phyloP scores from a whole-genome alignment of 2,888 invertebrate genomes.

The Acheta domesticus region DNA sequence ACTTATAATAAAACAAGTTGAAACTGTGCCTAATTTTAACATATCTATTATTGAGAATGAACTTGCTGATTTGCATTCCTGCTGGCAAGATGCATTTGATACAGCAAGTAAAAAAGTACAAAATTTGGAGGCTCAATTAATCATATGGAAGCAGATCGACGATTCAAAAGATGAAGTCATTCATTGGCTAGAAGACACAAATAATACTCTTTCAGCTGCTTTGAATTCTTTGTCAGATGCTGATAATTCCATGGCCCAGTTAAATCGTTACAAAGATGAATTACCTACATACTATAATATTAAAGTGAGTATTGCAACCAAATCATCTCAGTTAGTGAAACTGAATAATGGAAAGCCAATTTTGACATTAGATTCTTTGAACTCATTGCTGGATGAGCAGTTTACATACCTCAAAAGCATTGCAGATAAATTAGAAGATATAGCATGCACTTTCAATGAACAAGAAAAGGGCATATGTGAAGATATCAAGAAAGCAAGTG shows the following conservation, averaged over 20 bases:
- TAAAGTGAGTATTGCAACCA: constrained; percentile 72
- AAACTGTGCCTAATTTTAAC: constrained; percentile 64
- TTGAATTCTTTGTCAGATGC: constrained; percentile 75
- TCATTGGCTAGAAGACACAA: constrained; percentile 80
- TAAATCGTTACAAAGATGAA: constrained; percentile 83
- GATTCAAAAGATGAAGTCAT: constrained; percentile 78
- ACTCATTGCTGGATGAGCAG: constrained; percentile 66
- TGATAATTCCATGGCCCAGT: constrained; percentile 71
- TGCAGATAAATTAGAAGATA: constrained; percentile 69
- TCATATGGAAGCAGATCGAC: constrained; percentile 91
- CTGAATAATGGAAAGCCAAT: constrained; percentile 69
- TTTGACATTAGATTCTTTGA: constrained; percentile 64
- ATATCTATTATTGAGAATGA: constrained; percentile 49
- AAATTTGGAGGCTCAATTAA: constrained; percentile 79
- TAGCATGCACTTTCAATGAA: constrained; percentile 69
- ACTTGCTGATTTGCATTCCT: constrained; percentile 56
- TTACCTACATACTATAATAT: constrained; percentile 72
- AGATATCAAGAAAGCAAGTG: constrained; percentile 67
- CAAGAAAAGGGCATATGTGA: constrained; percentile 70
- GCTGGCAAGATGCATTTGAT: constrained; percentile 70
- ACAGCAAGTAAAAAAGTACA: constrained; percentile 70
- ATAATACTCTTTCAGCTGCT: constrained; percentile 70
- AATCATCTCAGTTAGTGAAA: constrained; percentile 74
- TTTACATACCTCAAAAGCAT: constrained; percentile 70
- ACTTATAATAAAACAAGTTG: constrained; percentile 65